Evolutionary conservation across 2,113 vertebrate species (phyloP), one percentile per base, ranked within the genome.

Genomic region (Malurus elegans): DNA sequence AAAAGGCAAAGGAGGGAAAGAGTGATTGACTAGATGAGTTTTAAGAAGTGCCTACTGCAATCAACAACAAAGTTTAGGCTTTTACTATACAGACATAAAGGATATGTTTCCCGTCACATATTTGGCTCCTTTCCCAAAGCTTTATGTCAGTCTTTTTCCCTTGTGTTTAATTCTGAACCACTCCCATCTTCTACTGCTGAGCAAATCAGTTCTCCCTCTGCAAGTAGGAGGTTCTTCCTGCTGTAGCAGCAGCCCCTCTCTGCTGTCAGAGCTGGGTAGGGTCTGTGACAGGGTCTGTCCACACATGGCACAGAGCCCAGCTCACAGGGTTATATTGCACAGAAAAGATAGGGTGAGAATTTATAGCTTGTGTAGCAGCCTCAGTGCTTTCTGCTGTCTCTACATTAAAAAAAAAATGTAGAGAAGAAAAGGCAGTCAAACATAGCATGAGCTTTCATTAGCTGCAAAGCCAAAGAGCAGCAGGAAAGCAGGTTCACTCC

Each of bases 11-110:
- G 56, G 34, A 95, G 51, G 34, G 24, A 81, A 73, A 57, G 50
- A 60, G 31, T 95, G 92, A 75, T 92, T 93, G 94, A 91, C 81
- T 86, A 78, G 56, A 92, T 92, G 72, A 92, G 69, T 88, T 79
- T 86, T 54, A 80, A 88, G 58, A 83, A 84, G 36, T 40, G 64
- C 88, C 83, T 96, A 9, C 90, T 86, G 79, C 71, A 79, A 29
- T 95, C 81, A 88, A 38, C 84, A 86, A 58, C 10, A 12, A 83
- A 94, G 75, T 90, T 93, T 60, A 86, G 50, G 69, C 74, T 95
- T 94, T 83, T 76, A 31, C 72, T 83, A 3, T 60, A 45, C 17
- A 69, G 90, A 90, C 71, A 3, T 74, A 74, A 75, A 87, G 51
- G 81, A 71, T 94, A 79, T 51, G 79, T 80, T 95, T 95, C 82